Evolutionary conservation across 2,888 invertebrate species (phyloP).

Genomic region (Athripsodes cinereus): DNA sequence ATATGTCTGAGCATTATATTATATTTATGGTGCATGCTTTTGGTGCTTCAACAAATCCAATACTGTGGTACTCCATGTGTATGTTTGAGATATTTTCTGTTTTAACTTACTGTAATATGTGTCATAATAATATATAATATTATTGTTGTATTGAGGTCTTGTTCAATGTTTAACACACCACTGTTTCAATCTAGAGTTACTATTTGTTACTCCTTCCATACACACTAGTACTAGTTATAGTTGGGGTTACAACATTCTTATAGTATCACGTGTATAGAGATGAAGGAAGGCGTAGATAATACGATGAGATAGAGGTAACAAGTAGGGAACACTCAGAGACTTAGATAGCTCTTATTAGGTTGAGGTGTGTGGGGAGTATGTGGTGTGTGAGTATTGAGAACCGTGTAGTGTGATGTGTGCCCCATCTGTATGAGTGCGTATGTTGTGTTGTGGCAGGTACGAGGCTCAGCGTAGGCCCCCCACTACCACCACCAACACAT

Average conservation of each 20-base stretch:
- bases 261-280: too few species aligned
- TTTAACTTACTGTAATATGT: background rate
- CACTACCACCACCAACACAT: conserved; percentile 30
- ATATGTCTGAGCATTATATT: conserved; percentile 13
- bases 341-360: background rate
- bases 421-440: conserved; percentile 8
- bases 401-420: conserved; percentile 3
- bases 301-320: background rate
- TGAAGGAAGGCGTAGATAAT: background rate
- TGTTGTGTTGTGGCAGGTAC: conserved; percentile 24
- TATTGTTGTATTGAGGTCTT: background rate
- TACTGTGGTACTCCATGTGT: background rate
- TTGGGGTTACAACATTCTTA: too few species aligned
- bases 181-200: too few species aligned
- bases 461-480: conserved; percentile 32
- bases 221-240: too few species aligned
- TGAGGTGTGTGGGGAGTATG: background rate
- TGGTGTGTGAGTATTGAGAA: background rate
- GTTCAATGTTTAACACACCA: too few species aligned
- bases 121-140: background rate
- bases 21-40: conserved; percentile 13
- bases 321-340: background rate
- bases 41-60: conserved; percentile 9
- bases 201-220: too few species aligned
- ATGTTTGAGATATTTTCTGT: too few species aligned